Conservation (phyloP, 2,888 invertebrate genomes). For the Autographa gamma region DNA sequence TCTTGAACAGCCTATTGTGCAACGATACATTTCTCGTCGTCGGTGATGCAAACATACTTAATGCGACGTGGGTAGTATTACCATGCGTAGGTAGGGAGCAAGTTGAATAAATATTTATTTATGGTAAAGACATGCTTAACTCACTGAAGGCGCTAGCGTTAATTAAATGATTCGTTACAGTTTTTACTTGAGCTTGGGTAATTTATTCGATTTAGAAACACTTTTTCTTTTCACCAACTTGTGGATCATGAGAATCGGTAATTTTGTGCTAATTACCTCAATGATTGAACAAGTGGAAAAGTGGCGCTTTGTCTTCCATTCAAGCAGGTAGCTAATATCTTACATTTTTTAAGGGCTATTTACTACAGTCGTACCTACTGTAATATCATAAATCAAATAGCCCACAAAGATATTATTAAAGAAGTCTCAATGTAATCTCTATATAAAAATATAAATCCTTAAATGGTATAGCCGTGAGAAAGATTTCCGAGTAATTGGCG, state of each 20-base stretch:
- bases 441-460: constrained; percentile 2
- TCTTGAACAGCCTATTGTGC: constrained; percentile 67
- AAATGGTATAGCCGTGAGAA: constrained; percentile 16
- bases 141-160: background rate
- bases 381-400: background rate
- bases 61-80: constrained; percentile 9
- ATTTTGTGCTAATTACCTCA: constrained; percentile 3
- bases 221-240: background rate
- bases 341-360: background rate
- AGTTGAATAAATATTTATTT: constrained; percentile 9
- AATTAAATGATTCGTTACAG: constrained; percentile 6
- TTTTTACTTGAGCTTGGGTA: background rate
- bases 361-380: background rate
- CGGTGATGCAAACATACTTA: constrained; percentile 31
- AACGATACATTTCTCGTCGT: constrained; percentile 33
- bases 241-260: background rate
- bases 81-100: constrained; percentile 6
- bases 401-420: background rate
- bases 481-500: constrained; percentile 44
- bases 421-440: background rate
- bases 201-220: constrained; percentile 1
- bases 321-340: background rate
- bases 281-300: background rate
- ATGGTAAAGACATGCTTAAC: constrained; percentile 6
- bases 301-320: background rate